These are phyloP conservation scores for Pararge aegeria DNA, from an alignment of 1,140 invertebrate species.

Conservation along the genomic window DNA sequence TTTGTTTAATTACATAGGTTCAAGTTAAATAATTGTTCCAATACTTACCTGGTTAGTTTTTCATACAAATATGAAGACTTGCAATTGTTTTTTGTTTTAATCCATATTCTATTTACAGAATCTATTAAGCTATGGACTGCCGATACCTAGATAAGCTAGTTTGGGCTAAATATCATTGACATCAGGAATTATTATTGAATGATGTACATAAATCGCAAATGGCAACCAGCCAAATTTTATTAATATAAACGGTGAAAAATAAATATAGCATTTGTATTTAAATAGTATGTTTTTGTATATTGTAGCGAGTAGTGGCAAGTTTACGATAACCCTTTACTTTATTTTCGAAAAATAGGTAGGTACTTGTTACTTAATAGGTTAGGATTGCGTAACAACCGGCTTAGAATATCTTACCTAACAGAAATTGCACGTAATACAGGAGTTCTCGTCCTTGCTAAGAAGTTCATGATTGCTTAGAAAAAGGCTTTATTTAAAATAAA, in stretches of 20 bases:
- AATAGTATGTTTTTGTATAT: not conserved
- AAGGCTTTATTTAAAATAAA: slow-evolving; percentile 24
- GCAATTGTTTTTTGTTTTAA: not conserved
- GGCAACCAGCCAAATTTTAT: not conserved
- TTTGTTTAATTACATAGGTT: no score
- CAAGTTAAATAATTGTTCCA: no score
- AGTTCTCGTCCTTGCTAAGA: slow-evolving; percentile 48
- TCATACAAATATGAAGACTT: no score
- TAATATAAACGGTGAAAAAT: not conserved
- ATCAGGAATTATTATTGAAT: not conserved
- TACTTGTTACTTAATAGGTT: slow-evolving; percentile 17
- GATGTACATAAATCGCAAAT: not conserved
- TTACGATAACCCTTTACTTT: not conserved
- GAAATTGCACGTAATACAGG: slow-evolving; percentile 47
- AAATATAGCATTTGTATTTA: not conserved
- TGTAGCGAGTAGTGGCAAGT: not conserved
- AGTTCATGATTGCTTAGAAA: slow-evolving; percentile 52
- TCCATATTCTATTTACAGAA: no score
- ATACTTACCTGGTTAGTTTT: no score
- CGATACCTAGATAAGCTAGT: not conserved
- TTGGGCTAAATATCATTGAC: not conserved
- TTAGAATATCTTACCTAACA: slow-evolving; percentile 50
- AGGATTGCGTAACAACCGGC: slow-evolving; percentile 62
- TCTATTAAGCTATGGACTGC: no score
- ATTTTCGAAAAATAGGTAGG: not conserved